A percentile compares a stretch with the other conserved stretches of the same genome.
Conservation (phyloP, 2,797 vertebrate species). For the Hippopotamyrus pictus region DNA sequence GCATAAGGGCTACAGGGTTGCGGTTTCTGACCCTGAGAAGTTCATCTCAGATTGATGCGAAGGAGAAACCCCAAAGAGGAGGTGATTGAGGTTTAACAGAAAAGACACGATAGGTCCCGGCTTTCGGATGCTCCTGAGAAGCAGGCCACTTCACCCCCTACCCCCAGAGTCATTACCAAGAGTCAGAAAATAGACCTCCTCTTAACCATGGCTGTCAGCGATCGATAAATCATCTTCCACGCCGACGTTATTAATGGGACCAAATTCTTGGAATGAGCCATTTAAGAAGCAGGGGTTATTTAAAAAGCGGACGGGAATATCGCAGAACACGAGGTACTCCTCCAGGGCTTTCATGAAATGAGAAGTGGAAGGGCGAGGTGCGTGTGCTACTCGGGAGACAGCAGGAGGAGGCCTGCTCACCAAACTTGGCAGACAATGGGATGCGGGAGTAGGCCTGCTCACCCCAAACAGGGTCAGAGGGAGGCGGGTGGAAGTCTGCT, state of each 20-base stretch:
- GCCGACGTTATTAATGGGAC: slow-evolving; percentile 22
- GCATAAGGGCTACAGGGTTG: background rate
- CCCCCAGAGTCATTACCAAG: background rate
- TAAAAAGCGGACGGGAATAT: slow-evolving; percentile 20
- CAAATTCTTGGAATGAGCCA: slow-evolving; percentile 14
- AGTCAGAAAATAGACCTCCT: slow-evolving; percentile 15
- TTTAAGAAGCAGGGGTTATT: slow-evolving; percentile 18
- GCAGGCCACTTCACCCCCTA: background rate
- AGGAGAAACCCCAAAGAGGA: background rate
- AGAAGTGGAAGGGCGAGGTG: background rate
- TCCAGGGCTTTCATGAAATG: slow-evolving; percentile 13
- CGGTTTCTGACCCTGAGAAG: background rate
- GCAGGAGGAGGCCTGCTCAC: background rate
- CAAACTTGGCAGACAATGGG: background rate
- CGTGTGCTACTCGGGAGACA: background rate
- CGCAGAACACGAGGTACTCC: slow-evolving; percentile 1
- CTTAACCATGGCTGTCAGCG: background rate
- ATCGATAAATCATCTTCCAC: slow-evolving; percentile 22
- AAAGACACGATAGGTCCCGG: background rate
- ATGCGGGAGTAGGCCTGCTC: background rate
- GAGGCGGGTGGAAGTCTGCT: background rate
- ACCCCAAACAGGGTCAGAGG: background rate
- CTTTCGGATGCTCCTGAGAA: background rate
- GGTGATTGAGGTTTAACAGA: background rate
- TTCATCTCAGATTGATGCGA: background rate